Evolutionary conservation across 1,140 invertebrate species (phyloP), one percentile per base, ranked within the genome.

Genomic region (Drosophila sp.): DNA sequence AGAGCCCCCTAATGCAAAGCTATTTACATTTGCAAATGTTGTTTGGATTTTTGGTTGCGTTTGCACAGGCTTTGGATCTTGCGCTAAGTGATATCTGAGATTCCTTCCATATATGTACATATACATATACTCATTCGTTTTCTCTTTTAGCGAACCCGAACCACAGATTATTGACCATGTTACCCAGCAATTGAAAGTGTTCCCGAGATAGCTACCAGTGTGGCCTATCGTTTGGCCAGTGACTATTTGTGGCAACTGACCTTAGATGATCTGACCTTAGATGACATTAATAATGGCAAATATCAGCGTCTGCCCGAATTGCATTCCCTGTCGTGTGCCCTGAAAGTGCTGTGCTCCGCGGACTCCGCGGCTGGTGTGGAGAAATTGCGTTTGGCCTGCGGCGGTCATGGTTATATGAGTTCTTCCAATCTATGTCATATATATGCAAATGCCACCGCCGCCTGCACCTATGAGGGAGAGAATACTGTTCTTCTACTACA

Each of bases 381-480:
- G 92, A 95, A 96, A 79, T 56, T 91, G n/a, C 95, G 98, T 17
- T 92, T 97, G 67, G 93, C 97, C 8, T 99, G 98, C 93, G 98
- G 98, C 27, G 98, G 98, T 4, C 98, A 99, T 91, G 98, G 98
- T 4, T 99, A 98, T 93, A 96, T 97, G 93, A 93, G 95, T 11
- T 94, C 95, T 10, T 96, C 96, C 79, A 97, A 96, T 91, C 93
- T 99, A 47, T 97, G 97, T 30, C 93, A 94, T 54, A 95, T 96
- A 4, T 98, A 98, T 92, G 95, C 95, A 1, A 91, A 95, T 56
- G 94, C 95, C 2, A 96, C 96, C 1, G 97, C 97, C 8, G 95
- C 96, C 54, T 97, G 96, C 91, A 99, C 97, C 2, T 98, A 98
- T 89, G 98, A 99, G 93, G 98, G 98, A 1, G 98, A 99, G 93